Evolutionary conservation across 2,888 invertebrate species (phyloP).

Genomic region (Dyspetes luteomarginatus): DNA sequence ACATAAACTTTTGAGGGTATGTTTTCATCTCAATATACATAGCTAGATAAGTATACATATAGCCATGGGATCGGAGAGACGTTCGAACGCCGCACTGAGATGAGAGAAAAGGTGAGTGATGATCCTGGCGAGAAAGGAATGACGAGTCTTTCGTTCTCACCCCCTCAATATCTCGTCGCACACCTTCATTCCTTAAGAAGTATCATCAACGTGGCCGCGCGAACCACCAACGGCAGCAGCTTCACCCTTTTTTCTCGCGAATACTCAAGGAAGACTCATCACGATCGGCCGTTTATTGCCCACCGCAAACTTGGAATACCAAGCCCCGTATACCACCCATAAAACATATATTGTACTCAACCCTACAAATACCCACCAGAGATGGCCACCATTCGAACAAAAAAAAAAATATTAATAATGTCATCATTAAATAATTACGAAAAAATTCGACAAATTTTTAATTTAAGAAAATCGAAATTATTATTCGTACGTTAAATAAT

Average conservation of each 20-base stretch:
- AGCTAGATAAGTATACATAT: not conserved
- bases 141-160: slow-evolving; percentile 32
- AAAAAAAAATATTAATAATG: too few relatives aligned
- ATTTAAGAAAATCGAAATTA: too few relatives aligned
- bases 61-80: not conserved
- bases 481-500: too few relatives aligned
- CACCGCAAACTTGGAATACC: slow-evolving; percentile 45
- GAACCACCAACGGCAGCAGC: slow-evolving; percentile 3
- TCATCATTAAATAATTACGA: too few relatives aligned
- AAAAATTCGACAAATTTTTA: too few relatives aligned
- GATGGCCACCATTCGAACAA: not conserved
- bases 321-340: not conserved
- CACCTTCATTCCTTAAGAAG: slow-evolving; percentile 51
- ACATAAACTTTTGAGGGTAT: too few relatives aligned
- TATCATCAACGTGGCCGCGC: slow-evolving; percentile 40
- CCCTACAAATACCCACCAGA: too few relatives aligned
- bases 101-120: slow-evolving; percentile 7
- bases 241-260: slow-evolving; percentile 15
- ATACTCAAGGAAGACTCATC: slow-evolving; percentile 15
- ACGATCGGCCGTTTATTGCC: slow-evolving; percentile 35
- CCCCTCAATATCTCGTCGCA: slow-evolving; percentile 42
- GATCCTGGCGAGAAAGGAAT: slow-evolving; percentile 36
- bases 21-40: not conserved
- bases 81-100: too few relatives aligned
- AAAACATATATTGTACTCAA: not conserved